These are phyloP conservation scores for Chrysochloris asiatica DNA, from an alignment of 2,113 vertebrate genomes.

Conservation along the genomic window DNA sequence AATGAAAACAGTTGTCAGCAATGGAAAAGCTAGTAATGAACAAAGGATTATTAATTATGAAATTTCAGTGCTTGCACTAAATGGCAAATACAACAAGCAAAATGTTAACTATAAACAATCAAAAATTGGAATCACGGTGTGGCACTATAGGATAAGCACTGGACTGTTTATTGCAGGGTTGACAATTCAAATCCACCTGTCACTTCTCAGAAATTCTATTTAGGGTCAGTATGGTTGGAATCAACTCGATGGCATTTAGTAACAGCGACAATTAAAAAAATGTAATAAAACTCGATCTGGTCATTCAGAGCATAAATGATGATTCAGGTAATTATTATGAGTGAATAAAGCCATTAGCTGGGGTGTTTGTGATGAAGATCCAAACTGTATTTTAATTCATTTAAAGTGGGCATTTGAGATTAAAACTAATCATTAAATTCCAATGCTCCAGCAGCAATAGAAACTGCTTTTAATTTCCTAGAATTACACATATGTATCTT, in stretches of 20 bases:
- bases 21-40: neutral
- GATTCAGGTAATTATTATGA: neutral
- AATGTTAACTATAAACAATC: too few species aligned
- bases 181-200: too few species aligned
- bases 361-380: neutral
- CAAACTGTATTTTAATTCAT: neutral
- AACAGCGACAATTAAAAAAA: neutral
- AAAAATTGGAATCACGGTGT: too few species aligned
- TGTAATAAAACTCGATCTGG: neutral
- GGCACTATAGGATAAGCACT: too few species aligned
- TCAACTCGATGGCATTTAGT: too few species aligned
- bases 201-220: too few species aligned
- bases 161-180: too few species aligned
- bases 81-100: too few species aligned
- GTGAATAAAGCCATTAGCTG: neutral
- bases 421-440: constrained; percentile 49
- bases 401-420: constrained; percentile 59
- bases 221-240: too few species aligned
- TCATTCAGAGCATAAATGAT: neutral
- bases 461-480: constrained; percentile 43
- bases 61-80: too few species aligned
- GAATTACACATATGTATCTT: constrained; percentile 55
- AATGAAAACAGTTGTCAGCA: neutral
- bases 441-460: constrained; percentile 1
- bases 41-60: too few species aligned